These are phyloP conservation scores for Tenualosa ilisha DNA, from an alignment of 2,797 vertebrate species.

Conservation along the genomic window DNA sequence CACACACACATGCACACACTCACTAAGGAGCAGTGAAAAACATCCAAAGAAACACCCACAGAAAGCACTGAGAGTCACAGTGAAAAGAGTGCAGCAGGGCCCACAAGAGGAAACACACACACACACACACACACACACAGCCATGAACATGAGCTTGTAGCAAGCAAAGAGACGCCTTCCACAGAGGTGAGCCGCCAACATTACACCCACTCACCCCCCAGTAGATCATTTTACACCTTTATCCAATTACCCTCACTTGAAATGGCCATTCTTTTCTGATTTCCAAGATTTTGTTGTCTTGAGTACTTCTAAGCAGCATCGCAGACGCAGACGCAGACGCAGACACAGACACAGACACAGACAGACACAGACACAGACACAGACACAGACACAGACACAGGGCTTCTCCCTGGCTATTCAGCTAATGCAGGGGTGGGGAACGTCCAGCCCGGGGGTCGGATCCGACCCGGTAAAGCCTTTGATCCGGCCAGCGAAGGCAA, in stretches of 20 bases:
- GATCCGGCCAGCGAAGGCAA: too few relatives aligned
- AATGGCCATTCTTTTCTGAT: background rate
- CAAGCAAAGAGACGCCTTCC: background rate
- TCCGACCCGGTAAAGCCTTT: too few relatives aligned
- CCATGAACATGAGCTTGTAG: too few relatives aligned
- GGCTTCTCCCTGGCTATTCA: too few relatives aligned
- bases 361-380: too few relatives aligned
- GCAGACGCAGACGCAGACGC: too few relatives aligned
- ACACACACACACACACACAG: conserved; percentile 25
- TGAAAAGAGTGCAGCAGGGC: background rate
- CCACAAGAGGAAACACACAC: background rate
- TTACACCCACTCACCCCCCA: background rate
- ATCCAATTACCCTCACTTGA: background rate
- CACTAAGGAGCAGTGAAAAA: background rate
- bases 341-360: too few relatives aligned
- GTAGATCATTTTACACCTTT: background rate
- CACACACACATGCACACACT: too few relatives aligned
- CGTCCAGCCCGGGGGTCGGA: too few relatives aligned
- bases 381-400: too few relatives aligned
- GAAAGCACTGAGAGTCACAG: background rate
- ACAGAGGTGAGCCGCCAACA: background rate
- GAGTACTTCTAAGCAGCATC: background rate
- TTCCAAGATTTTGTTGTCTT: background rate
- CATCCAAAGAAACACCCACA: conserved; percentile 12
- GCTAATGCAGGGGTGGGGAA: too few relatives aligned